A percentile compares a stretch with the other conserved stretches of the same genome.
These are phyloP conservation scores for Camptogramma bilineatum DNA, from an alignment of 2,888 invertebrate species.

Conservation along the genomic window DNA sequence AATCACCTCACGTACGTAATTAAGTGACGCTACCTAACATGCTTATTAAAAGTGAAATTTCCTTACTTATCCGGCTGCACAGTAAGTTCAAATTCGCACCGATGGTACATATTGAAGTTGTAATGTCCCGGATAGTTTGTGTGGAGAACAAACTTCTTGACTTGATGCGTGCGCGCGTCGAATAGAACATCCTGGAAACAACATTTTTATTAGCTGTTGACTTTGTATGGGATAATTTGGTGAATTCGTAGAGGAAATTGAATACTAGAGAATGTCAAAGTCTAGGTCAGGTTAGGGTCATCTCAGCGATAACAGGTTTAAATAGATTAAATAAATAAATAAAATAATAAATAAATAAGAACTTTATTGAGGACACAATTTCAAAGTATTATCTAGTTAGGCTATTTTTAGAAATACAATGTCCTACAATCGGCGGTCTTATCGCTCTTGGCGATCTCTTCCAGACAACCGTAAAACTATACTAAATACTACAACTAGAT, in stretches of 20 bases:
- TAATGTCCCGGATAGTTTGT: constrained; percentile 99
- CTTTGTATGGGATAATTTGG: background rate
- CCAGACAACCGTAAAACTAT: too few relatives aligned
- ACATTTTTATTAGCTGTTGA: background rate
- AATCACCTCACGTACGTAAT: too few relatives aligned
- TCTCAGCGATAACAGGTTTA: too few relatives aligned
- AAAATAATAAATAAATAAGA: too few relatives aligned
- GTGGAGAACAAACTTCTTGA: constrained; percentile 98
- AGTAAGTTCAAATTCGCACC: constrained; percentile 95
- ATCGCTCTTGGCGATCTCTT: too few relatives aligned
- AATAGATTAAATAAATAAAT: too few relatives aligned
- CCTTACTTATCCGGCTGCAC: constrained; percentile 88
- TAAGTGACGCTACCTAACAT: too few relatives aligned
- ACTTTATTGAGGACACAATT: too few relatives aligned
- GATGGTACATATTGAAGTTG: constrained; percentile 99
- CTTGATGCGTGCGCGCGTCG: constrained; percentile 96
- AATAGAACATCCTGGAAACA: constrained; percentile 94
- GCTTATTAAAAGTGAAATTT: background rate
- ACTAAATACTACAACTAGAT: too few relatives aligned
- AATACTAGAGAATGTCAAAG: background rate
- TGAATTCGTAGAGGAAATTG: background rate
- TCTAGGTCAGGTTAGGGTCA: background rate
- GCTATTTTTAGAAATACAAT: too few relatives aligned
- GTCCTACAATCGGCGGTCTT: too few relatives aligned
- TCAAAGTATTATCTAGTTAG: too few relatives aligned